Percentiles rank a stretch among this genome's conserved stretches.
phyloP scores from a whole-genome alignment of 2,797 vertebrate genomes.

The Poeciliopsis paucimaculata region DNA sequence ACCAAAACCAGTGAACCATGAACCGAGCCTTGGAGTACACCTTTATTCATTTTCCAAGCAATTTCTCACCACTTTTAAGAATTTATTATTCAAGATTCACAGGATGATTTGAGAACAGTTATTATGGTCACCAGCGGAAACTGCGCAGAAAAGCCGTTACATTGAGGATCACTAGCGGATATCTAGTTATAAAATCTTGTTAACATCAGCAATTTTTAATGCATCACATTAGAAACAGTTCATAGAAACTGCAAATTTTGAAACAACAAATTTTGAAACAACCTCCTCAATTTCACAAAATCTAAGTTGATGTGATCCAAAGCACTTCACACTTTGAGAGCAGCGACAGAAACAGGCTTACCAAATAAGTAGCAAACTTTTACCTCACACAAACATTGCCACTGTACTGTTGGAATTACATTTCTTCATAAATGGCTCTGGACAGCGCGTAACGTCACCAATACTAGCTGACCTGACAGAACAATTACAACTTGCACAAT shows the following conservation, averaged over 20 bases:
- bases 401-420: neutral
- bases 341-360: neutral
- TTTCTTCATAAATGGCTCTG: neutral
- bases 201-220: too few relatives aligned
- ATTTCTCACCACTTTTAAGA: neutral
- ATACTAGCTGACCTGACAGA: neutral
- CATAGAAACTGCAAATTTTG: too few relatives aligned
- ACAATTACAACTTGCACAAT: neutral
- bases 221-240: too few relatives aligned
- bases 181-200: neutral
- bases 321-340: neutral
- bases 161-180: neutral
- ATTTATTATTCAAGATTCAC: neutral
- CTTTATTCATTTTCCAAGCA: neutral
- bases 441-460: neutral
- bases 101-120: neutral
- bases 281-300: too few relatives aligned
- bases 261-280: too few relatives aligned
- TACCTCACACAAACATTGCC: neutral
- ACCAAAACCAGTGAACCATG: neutral
- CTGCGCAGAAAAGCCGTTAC: neutral
- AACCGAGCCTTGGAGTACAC: neutral
- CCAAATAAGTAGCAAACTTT: neutral
- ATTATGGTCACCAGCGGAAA: neutral
- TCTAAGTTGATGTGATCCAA: neutral